A percentile compares a stretch with the other conserved stretches of the same genome.
Conservation (phyloP, 2,113 vertebrate genomes). For the Nothoprocta perdicaria region DNA sequence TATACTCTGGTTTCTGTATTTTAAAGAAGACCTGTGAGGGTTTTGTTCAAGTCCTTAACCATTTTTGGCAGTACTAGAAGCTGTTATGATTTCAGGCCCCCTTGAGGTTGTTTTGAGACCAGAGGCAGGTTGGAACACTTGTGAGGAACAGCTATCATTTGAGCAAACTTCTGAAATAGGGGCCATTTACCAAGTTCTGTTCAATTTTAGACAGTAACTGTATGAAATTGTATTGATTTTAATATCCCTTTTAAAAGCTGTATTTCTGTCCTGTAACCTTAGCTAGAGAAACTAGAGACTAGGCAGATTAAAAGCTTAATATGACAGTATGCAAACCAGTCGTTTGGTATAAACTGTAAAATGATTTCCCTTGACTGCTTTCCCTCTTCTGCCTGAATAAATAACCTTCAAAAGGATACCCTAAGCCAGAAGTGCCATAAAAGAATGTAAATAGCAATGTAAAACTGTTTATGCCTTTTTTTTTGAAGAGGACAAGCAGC, state of each 20-base stretch:
- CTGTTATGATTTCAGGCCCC: background rate
- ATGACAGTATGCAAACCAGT: background rate
- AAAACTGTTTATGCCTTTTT: background rate
- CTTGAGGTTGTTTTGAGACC: background rate
- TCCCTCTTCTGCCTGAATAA: background rate
- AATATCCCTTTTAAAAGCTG: background rate
- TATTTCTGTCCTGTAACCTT: background rate
- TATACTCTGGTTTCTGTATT: background rate
- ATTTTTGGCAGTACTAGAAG: background rate
- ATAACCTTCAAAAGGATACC: background rate
- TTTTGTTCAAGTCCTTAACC: background rate
- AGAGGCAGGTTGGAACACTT: background rate
- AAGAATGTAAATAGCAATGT: background rate
- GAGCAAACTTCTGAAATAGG: background rate
- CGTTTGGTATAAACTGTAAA: background rate
- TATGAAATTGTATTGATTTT: background rate
- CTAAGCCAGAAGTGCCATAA: background rate
- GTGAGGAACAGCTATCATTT: background rate
- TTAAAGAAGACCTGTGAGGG: background rate
- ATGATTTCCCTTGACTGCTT: background rate
- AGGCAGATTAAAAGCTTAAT: background rate
- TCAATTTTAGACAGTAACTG: background rate
- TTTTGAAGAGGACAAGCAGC: too few relatives aligned
- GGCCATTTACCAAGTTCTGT: background rate
- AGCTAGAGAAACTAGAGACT: background rate